Evolutionary conservation across 2,113 vertebrate genomes (phyloP), one percentile per base, ranked within the genome.

Genomic region (Aix galericulata): DNA sequence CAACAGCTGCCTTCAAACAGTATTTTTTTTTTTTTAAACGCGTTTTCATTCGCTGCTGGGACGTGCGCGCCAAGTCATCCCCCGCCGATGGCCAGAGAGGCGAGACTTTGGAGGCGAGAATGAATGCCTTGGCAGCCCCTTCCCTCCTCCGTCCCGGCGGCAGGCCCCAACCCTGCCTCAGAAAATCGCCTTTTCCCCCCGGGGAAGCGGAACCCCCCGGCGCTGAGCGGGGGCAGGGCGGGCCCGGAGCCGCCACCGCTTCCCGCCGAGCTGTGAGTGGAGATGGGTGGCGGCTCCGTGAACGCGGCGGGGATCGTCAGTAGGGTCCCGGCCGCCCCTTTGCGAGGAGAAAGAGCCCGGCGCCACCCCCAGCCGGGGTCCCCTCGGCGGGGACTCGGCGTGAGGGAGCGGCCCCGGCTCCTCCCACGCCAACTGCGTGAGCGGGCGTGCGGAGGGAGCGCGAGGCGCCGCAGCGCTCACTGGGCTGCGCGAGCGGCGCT

Each of bases 381-480:
- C 6, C 4, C 32, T n/a, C 52, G 25, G 27, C 21, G 25, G 16
- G 22, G 50, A 25, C 12, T 50, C 50, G 11, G 50, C 50, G 23
- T 50, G 50, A 50, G 50, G 50, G 50, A 50, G 22, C 34, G 13
- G 17, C 46, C 46, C 46, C 46, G 20, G 20, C 2, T 40, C 38
- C 46, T 5, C 62, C 73, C 80, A 40, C 78, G 90, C 94, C 72
- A 84, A 82, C 48, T 55, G 80, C 88, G 93, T 71, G 73, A 58
- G 42, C 14, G 21, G 21, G 63, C 17, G 5, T 8, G 6, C 25
- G 15, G 17, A 10, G 13, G 21, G 2, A 59, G 52, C 56, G 55
- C n/a, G 34, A 23, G 14, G 4, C 8, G 0, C 9, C 7, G 6
- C 6, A 2, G 22, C 8, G 5, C 34, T 40, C 16, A 0, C 0